Base-by-base conservation (phyloP, 2,113 vertebrate species). In the Otolemur garnettii region DNA sequence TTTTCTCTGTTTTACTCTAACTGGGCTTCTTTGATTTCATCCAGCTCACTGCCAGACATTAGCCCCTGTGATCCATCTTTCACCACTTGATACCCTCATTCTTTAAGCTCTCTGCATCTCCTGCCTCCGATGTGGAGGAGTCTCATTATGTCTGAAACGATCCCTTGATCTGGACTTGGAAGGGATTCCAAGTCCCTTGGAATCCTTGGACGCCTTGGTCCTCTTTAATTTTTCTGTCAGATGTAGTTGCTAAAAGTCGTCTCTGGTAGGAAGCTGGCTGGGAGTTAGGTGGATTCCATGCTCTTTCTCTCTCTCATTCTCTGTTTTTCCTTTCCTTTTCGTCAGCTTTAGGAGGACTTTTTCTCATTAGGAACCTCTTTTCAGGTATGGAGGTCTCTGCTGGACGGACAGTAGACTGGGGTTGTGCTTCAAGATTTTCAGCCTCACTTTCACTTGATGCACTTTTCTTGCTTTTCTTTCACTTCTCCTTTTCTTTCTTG, bases 51-150 rank as follows among this genome's bases (percentile, higher is more conserved):
- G 98, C 99, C 99, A 97, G 92, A 97, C 97, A 69, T 99, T 99
- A 98, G 99, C 99, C 60, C 99, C 99, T 98, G 99, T 99, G 97
- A 99, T 99, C 99, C 99, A 99, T 97, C 99, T 99, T 97, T 99
- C 99, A 98, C 99, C 99, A 80, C 99, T 99, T 91, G 99, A 98
- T 13, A 99, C 99, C 93, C 99, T 99, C 99, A 99, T 99, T 98
- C 99, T 99, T 97, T 99, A 99, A 90, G 99, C 99, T 98, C 99
- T 99, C 77, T 99, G 99, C 99, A 99, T 99, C 98, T 99, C 99
- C 97, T 99, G 99, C 95, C 99, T 99, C 99, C 99, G 99, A 98
- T 99, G 99, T 92, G 99, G 99, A 97, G 99, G 99, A 94, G 99
- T 99, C 98, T 99, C 99, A 97, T 99, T 99, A 91, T 99, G 99